phyloP scores from a whole-genome alignment of 2,888 invertebrate genomes.

The Lomographa bimaculata region DNA sequence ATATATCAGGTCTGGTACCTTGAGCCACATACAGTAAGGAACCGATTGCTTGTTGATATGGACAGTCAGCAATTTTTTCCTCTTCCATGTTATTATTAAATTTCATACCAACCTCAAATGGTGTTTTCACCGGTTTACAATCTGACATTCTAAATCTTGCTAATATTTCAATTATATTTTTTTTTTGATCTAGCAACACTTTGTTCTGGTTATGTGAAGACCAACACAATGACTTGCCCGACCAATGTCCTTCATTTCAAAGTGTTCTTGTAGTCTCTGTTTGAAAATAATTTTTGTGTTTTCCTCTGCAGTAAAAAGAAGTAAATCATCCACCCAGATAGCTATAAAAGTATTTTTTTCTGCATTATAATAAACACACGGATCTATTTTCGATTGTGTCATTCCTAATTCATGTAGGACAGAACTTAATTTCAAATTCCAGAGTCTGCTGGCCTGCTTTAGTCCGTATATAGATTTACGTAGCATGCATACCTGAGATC shows the following conservation, averaged over 20 bases:
- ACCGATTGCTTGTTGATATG: too few species aligned
- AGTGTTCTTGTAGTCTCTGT: neutral
- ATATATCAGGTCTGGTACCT: too few species aligned
- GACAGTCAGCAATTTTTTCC: neutral
- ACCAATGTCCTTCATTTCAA: conserved; percentile 1
- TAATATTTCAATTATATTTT: neutral
- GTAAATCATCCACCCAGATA: conserved; percentile 25
- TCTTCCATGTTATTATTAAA: neutral
- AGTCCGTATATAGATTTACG: neutral
- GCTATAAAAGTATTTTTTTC: conserved; percentile 21
- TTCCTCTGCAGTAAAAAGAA: neutral
- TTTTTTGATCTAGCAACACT: neutral
- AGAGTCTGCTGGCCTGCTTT: neutral
- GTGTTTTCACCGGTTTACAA: neutral
- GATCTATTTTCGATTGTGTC: neutral
- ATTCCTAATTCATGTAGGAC: conserved; percentile 3
- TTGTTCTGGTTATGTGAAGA: neutral
- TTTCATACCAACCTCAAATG: neutral
- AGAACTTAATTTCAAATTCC: neutral
- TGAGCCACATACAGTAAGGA: too few species aligned
- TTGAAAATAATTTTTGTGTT: neutral
- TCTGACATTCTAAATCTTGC: neutral
- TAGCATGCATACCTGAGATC: neutral
- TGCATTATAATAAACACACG: neutral
- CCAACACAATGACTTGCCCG: neutral